A percentile compares a stretch with the other conserved stretches of the same genome.
phyloP scores from a whole-genome alignment of 1,140 invertebrate species.

The Eumaeus atala region DNA sequence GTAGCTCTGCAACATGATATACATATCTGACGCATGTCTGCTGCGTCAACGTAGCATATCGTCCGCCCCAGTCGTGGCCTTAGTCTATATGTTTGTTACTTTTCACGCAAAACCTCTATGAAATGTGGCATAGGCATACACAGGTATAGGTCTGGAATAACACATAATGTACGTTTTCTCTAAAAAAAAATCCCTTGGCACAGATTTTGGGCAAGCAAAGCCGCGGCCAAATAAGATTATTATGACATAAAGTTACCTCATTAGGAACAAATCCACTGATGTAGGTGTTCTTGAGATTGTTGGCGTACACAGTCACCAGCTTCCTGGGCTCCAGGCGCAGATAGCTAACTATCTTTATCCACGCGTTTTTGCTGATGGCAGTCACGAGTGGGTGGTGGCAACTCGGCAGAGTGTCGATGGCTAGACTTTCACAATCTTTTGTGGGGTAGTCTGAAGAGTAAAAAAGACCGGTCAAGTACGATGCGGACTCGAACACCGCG shows the following conservation, averaged over 20 bases:
- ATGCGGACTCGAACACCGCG: too few species aligned
- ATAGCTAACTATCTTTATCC: constrained; percentile 77
- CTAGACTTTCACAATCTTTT: constrained; percentile 73
- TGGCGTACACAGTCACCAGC: constrained; percentile 74
- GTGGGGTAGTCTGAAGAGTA: constrained; percentile 53
- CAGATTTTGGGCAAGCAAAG: neutral
- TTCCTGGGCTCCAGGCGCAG: constrained; percentile 74
- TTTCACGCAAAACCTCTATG: too few species aligned
- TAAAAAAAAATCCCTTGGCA: too few species aligned
- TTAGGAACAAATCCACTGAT: constrained; percentile 76
- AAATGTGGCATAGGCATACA: too few species aligned
- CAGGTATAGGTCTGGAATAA: too few species aligned
- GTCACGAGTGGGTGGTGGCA: constrained; percentile 81
- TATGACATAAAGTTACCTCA: constrained; percentile 52
- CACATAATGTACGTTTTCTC: too few species aligned
- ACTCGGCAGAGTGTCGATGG: constrained; percentile 78
- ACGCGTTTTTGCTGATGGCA: constrained; percentile 73
- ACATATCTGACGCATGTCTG: neutral
- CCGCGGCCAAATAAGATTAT: neutral
- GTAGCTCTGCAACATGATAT: constrained; percentile 36
- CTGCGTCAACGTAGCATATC: too few species aligned
- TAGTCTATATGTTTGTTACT: too few species aligned
- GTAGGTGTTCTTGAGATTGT: constrained; percentile 76
- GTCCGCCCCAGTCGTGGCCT: too few species aligned
- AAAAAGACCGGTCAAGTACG: too few species aligned